Percentiles rank a stretch among this genome's conserved stretches.
Evolutionary conservation across 2,888 invertebrate species (phyloP).

Genomic region (Drosophila imparisetae): DNA sequence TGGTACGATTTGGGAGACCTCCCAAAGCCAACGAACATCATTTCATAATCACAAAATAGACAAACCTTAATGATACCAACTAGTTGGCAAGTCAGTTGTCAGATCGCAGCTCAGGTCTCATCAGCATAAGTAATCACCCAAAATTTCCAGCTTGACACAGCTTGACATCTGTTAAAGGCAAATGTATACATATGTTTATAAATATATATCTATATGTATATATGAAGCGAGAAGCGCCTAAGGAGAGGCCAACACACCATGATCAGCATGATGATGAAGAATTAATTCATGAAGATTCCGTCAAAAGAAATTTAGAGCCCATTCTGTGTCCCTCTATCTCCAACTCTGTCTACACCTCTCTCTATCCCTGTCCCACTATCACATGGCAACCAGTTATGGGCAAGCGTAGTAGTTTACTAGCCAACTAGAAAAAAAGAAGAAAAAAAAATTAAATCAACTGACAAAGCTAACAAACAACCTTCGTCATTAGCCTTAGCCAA

Average conservation of each 20-base stretch:
- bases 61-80: neutral
- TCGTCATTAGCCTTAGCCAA: slow-evolving; percentile 82
- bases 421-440: slow-evolving; percentile 1
- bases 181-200: slow-evolving; percentile 7
- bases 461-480: slow-evolving; percentile 80
- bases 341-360: slow-evolving; percentile 1
- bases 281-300: slow-evolving; percentile 81
- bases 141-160: slow-evolving; percentile 69
- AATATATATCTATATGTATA: slow-evolving; percentile 33
- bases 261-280: slow-evolving; percentile 26
- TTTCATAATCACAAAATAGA: neutral
- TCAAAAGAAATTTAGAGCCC: slow-evolving; percentile 76
- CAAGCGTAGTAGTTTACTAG: slow-evolving; percentile 45
- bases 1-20: too few relatives aligned
- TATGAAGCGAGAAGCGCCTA: slow-evolving; percentile 59
- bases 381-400: slow-evolving; percentile 67
- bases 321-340: slow-evolving; percentile 7
- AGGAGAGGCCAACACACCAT: slow-evolving; percentile 42
- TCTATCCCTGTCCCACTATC: slow-evolving; percentile 22
- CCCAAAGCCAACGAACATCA: neutral
- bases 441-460: slow-evolving; percentile 68
- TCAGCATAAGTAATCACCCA: slow-evolving; percentile 60
- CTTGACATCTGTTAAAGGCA: slow-evolving; percentile 71
- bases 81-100: slow-evolving; percentile 17
- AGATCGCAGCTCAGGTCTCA: slow-evolving; percentile 22